Evolutionary conservation across 2,888 invertebrate species (phyloP).

Genomic region (Thereva nobilitata): DNA sequence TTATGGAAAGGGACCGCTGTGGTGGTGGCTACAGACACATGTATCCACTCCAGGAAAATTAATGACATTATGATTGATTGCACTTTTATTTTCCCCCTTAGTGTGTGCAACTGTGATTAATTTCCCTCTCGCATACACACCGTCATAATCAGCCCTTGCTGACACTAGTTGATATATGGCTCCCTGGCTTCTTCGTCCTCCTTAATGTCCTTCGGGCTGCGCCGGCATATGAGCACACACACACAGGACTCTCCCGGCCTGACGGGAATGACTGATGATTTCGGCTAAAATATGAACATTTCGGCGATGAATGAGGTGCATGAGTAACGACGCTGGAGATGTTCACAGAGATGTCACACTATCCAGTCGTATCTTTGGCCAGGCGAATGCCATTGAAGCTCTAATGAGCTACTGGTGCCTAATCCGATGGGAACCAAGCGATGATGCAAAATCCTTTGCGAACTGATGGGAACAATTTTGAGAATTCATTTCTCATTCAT

Average conservation of each 20-base stretch:
- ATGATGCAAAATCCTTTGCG: too few relatives aligned
- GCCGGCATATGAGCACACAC: neutral
- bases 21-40: slow-evolving; percentile 10
- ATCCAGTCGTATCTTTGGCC: too few relatives aligned
- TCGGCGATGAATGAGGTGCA: slow-evolving; percentile 1
- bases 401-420: too few relatives aligned
- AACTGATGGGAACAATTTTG: too few relatives aligned
- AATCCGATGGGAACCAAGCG: too few relatives aligned
- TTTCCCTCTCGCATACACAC: slow-evolving; percentile 22
- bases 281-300: slow-evolving; percentile 22
- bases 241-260: slow-evolving; percentile 13
- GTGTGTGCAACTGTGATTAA: slow-evolving; percentile 32
- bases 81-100: slow-evolving; percentile 28
- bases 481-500: too few relatives aligned
- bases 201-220: slow-evolving; percentile 6
- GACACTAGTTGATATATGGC: slow-evolving; percentile 35
- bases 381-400: too few relatives aligned
- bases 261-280: slow-evolving; percentile 28
- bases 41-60: slow-evolving; percentile 22
- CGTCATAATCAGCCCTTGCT: slow-evolving; percentile 33
- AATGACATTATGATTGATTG: slow-evolving; percentile 37
- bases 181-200: slow-evolving; percentile 25
- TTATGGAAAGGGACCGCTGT: too few relatives aligned
- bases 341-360: too few relatives aligned
- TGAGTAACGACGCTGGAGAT: too few relatives aligned